Conservation (phyloP, 1,140 invertebrate genomes). For the Solenopsis invicta region DNA sequence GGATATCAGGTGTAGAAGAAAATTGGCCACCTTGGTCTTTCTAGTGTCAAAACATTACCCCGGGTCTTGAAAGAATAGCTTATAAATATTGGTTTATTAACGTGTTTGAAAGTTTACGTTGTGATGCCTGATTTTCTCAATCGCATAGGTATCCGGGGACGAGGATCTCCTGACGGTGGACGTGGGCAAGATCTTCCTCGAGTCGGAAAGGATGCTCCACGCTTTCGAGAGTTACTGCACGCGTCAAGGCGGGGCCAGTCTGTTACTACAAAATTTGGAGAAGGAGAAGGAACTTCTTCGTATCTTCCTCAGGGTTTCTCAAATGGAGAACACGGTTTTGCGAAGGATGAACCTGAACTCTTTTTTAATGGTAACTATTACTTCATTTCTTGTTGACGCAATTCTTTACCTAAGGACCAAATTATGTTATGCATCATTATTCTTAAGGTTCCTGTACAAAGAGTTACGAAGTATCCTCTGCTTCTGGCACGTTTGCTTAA, state of each 20-base stretch:
- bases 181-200: slow-evolving; percentile 96
- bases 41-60: no score
- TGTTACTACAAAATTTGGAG: slow-evolving; percentile 95
- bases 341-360: slow-evolving; percentile 98
- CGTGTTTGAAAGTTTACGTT: neutral
- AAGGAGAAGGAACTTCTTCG: slow-evolving; percentile 98
- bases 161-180: slow-evolving; percentile 96
- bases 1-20: no score
- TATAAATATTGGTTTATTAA: no score
- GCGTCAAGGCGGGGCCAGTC: slow-evolving; percentile 95
- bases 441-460: slow-evolving; percentile 93
- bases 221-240: slow-evolving; percentile 98
- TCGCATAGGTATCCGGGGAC: slow-evolving; percentile 87
- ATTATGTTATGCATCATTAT: neutral
- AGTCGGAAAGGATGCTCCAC: slow-evolving; percentile 96
- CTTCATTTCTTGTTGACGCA: neutral
- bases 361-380: slow-evolving; percentile 94
- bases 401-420: neutral
- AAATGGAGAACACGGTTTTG: slow-evolving; percentile 97
- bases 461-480: slow-evolving; percentile 97
- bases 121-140: neutral
- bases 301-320: slow-evolving; percentile 97
- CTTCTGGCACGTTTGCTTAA: slow-evolving; percentile 95
- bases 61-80: no score
- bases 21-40: no score